Evolutionary conservation across 2,888 invertebrate species (phyloP).

Genomic region (Argyra leucocephala): DNA sequence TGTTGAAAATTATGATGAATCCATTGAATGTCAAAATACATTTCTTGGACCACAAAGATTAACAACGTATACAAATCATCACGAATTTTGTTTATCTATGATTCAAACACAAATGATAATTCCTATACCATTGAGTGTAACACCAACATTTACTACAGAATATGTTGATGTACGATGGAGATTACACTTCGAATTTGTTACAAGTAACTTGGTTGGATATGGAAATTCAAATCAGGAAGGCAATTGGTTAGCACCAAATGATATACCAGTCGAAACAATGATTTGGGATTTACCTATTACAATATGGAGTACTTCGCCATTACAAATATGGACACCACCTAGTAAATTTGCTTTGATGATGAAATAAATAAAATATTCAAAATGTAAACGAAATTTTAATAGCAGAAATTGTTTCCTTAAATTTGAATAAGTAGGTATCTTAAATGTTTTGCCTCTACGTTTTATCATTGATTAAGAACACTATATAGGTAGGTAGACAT

Average conservation of each 20-base stretch:
- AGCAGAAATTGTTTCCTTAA: no score
- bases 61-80: slow-evolving; percentile 78
- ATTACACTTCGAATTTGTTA: slow-evolving; percentile 95
- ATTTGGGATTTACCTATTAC: slow-evolving; percentile 95
- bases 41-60: slow-evolving; percentile 45
- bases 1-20: slow-evolving; percentile 31
- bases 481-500: no score
- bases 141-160: slow-evolving; percentile 90
- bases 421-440: no score
- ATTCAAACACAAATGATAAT: slow-evolving; percentile 81
- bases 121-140: slow-evolving; percentile 88
- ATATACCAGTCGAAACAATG: slow-evolving; percentile 92
- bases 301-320: slow-evolving; percentile 82
- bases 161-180: slow-evolving; percentile 85
- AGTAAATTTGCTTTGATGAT: slow-evolving; percentile 20
- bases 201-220: slow-evolving; percentile 59
- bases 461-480: no score
- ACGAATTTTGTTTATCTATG: slow-evolving; percentile 84
- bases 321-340: slow-evolving; percentile 61
- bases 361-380: no score
- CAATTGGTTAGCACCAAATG: slow-evolving; percentile 74
- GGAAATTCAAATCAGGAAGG: slow-evolving; percentile 34
- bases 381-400: no score
- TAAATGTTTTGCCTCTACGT: no score
- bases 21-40: slow-evolving; percentile 26